These are phyloP conservation scores for Phocides pigmalion DNA, from an alignment of 1,140 invertebrate genomes.

Conservation along the genomic window DNA sequence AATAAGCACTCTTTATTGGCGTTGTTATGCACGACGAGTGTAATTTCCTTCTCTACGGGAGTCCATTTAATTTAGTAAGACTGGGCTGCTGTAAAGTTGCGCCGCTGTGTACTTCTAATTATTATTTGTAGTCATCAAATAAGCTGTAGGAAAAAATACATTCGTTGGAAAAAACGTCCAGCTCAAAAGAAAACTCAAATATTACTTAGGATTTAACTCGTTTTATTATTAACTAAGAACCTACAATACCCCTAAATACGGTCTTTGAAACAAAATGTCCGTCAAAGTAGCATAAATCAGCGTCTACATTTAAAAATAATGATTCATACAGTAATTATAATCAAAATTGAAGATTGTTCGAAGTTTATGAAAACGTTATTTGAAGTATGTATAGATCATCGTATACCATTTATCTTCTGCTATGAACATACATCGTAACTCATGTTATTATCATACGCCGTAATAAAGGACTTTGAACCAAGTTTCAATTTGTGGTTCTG, in stretches of 20 bases:
- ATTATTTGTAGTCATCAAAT: background rate
- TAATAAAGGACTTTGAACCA: constrained; percentile 27
- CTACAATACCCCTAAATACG: too few species aligned
- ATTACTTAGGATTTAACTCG: background rate
- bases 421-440: constrained; percentile 6
- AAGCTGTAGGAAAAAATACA: background rate
- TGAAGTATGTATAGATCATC: background rate
- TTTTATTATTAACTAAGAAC: too few species aligned
- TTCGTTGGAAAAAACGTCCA: too few species aligned
- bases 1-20: background rate
- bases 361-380: too few species aligned
- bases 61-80: background rate
- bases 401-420: constrained; percentile 9
- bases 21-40: background rate
- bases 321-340: too few species aligned
- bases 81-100: too few species aligned
- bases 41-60: constrained; percentile 6
- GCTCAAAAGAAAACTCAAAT: background rate
- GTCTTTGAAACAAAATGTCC: too few species aligned
- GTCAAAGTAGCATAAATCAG: too few species aligned
- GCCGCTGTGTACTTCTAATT: background rate
- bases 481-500: constrained; percentile 32
- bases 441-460: constrained; percentile 14
- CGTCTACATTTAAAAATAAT: too few species aligned
- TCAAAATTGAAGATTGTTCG: too few species aligned